These are phyloP conservation scores for Actenoides hombroni DNA, from an alignment of 2,113 vertebrate genomes.

Conservation along the genomic window DNA sequence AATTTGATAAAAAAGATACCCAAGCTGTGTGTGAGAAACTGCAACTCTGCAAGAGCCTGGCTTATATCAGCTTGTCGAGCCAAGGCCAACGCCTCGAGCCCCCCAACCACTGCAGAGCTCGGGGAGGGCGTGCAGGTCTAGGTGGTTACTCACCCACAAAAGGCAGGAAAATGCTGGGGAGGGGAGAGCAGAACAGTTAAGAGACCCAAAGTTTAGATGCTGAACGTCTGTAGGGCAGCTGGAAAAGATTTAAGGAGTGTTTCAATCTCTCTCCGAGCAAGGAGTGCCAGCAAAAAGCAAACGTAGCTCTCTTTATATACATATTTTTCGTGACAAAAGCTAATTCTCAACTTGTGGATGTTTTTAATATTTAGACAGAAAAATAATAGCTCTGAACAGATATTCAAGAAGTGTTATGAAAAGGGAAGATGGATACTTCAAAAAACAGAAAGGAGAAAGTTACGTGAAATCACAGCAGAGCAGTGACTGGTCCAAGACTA, in stretches of 20 bases:
- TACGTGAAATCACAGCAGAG: neutral
- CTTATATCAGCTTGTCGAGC: neutral
- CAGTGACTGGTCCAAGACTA: neutral
- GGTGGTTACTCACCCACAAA: neutral
- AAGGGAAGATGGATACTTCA: neutral
- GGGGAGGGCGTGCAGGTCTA: neutral
- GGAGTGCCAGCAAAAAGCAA: slow-evolving; percentile 19
- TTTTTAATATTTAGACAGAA: slow-evolving; percentile 38
- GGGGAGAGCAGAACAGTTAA: neutral
- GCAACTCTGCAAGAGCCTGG: neutral
- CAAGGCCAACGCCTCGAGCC: neutral
- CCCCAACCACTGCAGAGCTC: rapidly evolving
- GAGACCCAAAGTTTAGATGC: neutral
- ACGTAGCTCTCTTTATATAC: rapidly evolving
- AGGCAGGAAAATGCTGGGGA: neutral
- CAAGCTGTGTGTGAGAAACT: neutral
- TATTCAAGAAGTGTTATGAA: neutral
- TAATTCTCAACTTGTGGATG: neutral
- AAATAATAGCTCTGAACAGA: neutral
- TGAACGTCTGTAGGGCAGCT: slow-evolving; percentile 25
- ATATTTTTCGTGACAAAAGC: neutral
- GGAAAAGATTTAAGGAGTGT: slow-evolving; percentile 46
- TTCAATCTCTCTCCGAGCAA: neutral
- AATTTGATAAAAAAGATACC: neutral
- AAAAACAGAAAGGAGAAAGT: neutral